A percentile compares a stretch with the other conserved stretches of the same genome.
Evolutionary conservation across 2,888 invertebrate species (phyloP).

Genomic region (Orthonychiurus folsomi): DNA sequence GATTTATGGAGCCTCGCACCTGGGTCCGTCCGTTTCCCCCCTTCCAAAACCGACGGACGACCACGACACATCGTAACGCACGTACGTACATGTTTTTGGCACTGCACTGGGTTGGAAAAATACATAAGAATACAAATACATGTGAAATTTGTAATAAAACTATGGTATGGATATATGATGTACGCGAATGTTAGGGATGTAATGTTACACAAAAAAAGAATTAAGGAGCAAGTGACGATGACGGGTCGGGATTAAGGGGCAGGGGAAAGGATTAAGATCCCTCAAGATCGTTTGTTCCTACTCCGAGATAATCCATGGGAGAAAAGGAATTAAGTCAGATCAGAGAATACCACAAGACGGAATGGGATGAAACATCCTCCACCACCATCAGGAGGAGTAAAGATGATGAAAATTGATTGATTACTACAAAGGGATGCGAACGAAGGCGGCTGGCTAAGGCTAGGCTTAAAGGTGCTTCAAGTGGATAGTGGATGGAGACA

Average conservation of each 20-base stretch:
- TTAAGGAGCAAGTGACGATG: slow-evolving; percentile 7
- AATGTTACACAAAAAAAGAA: too few species aligned
- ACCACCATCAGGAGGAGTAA: background rate
- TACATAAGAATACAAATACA: too few species aligned
- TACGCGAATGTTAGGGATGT: too few species aligned
- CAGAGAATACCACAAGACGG: background rate
- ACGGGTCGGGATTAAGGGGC: background rate
- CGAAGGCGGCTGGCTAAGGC: too few species aligned
- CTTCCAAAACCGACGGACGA: background rate
- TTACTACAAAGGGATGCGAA: background rate
- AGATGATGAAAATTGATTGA: background rate
- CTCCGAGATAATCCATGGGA: slow-evolving; percentile 10
- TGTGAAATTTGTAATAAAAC: too few species aligned
- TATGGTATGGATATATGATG: too few species aligned
- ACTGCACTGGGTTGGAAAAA: too few species aligned
- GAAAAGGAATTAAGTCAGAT: background rate
- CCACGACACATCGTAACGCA: too few species aligned
- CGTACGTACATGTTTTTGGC: background rate
- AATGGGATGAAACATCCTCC: background rate
- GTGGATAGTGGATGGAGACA: too few species aligned
- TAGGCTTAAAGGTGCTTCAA: background rate
- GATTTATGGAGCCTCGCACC: slow-evolving; percentile 41
- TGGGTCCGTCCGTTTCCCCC: slow-evolving; percentile 25
- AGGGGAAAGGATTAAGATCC: slow-evolving; percentile 18
- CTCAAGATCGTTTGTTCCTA: slow-evolving; percentile 23